phyloP scores from a whole-genome alignment of 2,797 vertebrate species.

The Myioborus melanocephalus region DNA sequence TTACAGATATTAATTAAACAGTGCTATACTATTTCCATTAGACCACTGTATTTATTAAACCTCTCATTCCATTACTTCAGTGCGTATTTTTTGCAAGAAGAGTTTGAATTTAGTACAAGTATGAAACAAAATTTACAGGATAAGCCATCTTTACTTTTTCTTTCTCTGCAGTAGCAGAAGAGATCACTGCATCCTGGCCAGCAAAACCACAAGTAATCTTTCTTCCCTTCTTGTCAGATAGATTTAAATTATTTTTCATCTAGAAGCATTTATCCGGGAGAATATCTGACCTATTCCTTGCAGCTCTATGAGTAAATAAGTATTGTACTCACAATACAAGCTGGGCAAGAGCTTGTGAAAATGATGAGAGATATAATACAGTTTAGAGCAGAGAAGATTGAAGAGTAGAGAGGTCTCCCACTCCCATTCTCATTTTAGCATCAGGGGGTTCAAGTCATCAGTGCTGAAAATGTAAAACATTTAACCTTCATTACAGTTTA shows the following conservation, averaged over 20 bases:
- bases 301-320: background rate
- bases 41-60: constrained; percentile 43
- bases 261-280: background rate
- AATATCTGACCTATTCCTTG: background rate
- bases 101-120: background rate
- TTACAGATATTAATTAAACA: constrained; percentile 57
- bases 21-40: constrained; percentile 37
- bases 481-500: background rate
- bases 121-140: constrained; percentile 16
- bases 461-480: background rate
- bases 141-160: background rate
- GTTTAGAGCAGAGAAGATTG: background rate
- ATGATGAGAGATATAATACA: background rate
- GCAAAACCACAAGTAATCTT: background rate
- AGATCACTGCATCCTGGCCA: background rate
- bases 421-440: background rate
- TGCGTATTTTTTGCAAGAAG: constrained; percentile 15
- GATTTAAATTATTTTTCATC: background rate
- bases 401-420: background rate
- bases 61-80: constrained; percentile 38
- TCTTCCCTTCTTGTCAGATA: background rate
- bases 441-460: background rate
- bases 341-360: background rate
- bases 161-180: background rate
- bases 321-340: background rate